These are phyloP conservation scores for Gymnoscopelus braueri DNA, from an alignment of 2,797 vertebrate species.

Conservation along the genomic window DNA sequence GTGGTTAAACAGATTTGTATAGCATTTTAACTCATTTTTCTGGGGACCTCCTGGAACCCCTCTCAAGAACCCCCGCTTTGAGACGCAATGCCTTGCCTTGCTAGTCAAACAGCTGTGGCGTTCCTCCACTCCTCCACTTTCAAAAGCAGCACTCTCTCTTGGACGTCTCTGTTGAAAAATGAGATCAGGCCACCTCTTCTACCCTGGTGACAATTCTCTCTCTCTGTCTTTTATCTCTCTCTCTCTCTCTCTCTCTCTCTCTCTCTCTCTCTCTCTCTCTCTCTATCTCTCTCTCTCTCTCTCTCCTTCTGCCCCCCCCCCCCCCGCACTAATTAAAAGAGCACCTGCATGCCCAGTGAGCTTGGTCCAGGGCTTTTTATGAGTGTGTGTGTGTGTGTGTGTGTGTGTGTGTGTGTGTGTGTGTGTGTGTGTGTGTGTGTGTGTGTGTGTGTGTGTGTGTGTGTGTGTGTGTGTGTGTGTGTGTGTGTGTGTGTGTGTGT, in stretches of 20 bases:
- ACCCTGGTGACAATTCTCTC: constrained; percentile 30
- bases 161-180: constrained; percentile 58
- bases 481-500: constrained; percentile 40
- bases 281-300: constrained; percentile 33
- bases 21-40: too few relatives aligned
- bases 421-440: constrained; percentile 48
- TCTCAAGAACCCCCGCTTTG: too few relatives aligned
- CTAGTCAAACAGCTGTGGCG: constrained; percentile 12
- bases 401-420: constrained; percentile 42
- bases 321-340: constrained; percentile 81
- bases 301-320: constrained; percentile 27
- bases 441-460: constrained; percentile 31
- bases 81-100: too few relatives aligned
- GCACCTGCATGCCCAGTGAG: constrained; percentile 74
- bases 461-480: constrained; percentile 49
- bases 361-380: constrained; percentile 52
- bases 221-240: constrained; percentile 45
- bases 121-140: constrained; percentile 7
- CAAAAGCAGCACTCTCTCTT: constrained; percentile 32
- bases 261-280: constrained; percentile 48
- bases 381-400: constrained; percentile 47
- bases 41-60: too few relatives aligned
- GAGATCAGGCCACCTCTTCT: constrained; percentile 63
- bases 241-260: constrained; percentile 41
- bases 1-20: too few relatives aligned